These are phyloP conservation scores for Schmidtea mediterranea DNA, from an alignment of 1,140 invertebrate species.

Conservation along the genomic window DNA sequence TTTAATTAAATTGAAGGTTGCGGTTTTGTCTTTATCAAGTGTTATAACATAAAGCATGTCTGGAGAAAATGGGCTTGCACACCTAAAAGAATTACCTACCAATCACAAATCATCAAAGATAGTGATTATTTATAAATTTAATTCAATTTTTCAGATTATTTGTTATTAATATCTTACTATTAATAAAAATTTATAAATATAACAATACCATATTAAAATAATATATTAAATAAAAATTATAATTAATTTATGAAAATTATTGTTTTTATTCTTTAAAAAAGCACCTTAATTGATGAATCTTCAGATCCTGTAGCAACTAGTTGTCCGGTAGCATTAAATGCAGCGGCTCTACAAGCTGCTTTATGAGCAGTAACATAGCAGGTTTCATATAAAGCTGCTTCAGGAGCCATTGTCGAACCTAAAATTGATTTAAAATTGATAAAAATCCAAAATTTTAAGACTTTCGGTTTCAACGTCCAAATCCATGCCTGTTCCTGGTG, in stretches of 20 bases:
- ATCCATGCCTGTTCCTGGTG: constrained; percentile 5
- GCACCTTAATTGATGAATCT: constrained; percentile 62
- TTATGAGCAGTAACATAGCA: constrained; percentile 96
- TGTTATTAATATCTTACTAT: no score
- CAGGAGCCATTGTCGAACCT: constrained; percentile 2
- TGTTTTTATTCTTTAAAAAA: no score
- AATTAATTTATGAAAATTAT: constrained; percentile 56
- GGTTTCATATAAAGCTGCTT: constrained; percentile 47
- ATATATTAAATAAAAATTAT: constrained; percentile 4
- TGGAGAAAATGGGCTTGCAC: no score
- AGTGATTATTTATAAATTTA: no score
- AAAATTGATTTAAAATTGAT: neutral
- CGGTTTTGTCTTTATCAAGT: no score
- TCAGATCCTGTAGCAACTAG: constrained; percentile 88
- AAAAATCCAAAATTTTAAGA: neutral
- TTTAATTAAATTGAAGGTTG: no score
- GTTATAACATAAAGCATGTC: no score
- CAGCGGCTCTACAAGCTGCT: constrained; percentile 67
- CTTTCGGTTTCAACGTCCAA: constrained; percentile 3
- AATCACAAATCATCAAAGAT: no score
- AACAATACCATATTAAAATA: neutral
- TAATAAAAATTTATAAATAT: constrained; percentile 18
- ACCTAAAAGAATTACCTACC: no score
- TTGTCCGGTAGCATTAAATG: constrained; percentile 66
- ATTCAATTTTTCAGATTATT: no score